Evolutionary conservation across 2,113 vertebrate species (phyloP), one percentile per base, ranked within the genome.

Genomic region (Hypanus sabinus): DNA sequence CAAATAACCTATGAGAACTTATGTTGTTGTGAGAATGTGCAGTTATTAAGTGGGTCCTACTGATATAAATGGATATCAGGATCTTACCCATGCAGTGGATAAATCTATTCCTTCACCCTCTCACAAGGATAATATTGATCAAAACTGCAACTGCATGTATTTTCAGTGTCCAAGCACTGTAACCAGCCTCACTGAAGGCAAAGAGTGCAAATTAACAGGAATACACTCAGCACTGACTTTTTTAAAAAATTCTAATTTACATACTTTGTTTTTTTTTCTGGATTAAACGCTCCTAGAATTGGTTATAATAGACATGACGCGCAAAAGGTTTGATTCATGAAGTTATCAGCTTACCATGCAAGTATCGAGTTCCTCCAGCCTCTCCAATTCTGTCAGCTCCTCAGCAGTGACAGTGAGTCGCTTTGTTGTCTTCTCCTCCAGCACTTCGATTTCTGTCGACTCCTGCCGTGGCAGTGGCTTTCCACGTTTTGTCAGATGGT

Each of bases 331-430:
- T 68, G 16, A 12, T 73, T 73, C 71, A 5, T 22, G 16, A 5
- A 24, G 71, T 20, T 20, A 73, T 73, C 20, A 57, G 62, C 97
- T 96, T 98, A 99, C 98, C 99, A 99, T 98, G 96, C 99, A 99
- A 0, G 98, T 97, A 94, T 99, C 99, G 93, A 99, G 96, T 70
- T 99, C 98, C 30, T 99, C 98, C 94, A 99, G 95, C 94, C 98
- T 97, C 94, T 99, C 99, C 24, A 97, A 97, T 95, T 99, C 99
- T 11, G 98, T 96, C 38, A 98, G 87, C 93, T 98, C 98, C 36
- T 98, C 97, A 3, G 96, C 95, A 0, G 95, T 96, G 83, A 97
- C 95, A 0, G 97, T 94, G 0, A 97, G 96, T 93, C 97, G 96
- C 95, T 98, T 99, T 0, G 96, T 94, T 0, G 97, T 96, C 94